These are phyloP conservation scores for Matsumyia berberina DNA, from an alignment of 2,888 invertebrate species.

Conservation along the genomic window DNA sequence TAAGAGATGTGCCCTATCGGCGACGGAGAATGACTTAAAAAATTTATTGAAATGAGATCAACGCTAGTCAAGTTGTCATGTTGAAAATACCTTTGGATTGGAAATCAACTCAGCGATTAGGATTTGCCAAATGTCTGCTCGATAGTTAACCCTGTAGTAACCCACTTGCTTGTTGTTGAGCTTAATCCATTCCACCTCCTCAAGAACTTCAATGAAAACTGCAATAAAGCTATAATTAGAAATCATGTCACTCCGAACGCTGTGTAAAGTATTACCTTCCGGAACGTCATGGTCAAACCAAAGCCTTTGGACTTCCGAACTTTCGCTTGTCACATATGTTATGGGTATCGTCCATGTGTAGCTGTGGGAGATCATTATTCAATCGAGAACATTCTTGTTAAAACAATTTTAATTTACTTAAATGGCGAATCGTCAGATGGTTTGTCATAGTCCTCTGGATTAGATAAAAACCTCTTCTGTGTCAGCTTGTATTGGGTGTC, in stretches of 20 bases:
- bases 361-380: constrained; percentile 82
- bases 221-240: background rate
- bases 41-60: too few relatives aligned
- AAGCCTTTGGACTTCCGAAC: constrained; percentile 78
- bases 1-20: constrained; percentile 91
- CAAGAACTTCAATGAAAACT: constrained; percentile 83
- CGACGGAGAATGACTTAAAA: constrained; percentile 84
- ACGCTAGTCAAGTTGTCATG: background rate
- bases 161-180: constrained; percentile 93
- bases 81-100: too few relatives aligned
- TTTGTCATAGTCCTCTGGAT: constrained; percentile 86
- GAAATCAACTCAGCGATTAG: constrained; percentile 81
- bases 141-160: constrained; percentile 94
- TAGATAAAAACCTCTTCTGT: constrained; percentile 90
- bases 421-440: constrained; percentile 84
- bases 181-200: constrained; percentile 89
- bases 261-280: background rate
- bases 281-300: constrained; percentile 79
- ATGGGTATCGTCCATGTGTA: constrained; percentile 94
- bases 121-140: constrained; percentile 87
- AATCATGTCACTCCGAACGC: background rate
- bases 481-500: constrained; percentile 86
- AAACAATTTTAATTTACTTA: constrained; percentile 81
- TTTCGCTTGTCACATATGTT: constrained; percentile 87
- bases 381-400: background rate